phyloP scores from a whole-genome alignment of 2,888 invertebrate genomes.

The Colletes collaris region DNA sequence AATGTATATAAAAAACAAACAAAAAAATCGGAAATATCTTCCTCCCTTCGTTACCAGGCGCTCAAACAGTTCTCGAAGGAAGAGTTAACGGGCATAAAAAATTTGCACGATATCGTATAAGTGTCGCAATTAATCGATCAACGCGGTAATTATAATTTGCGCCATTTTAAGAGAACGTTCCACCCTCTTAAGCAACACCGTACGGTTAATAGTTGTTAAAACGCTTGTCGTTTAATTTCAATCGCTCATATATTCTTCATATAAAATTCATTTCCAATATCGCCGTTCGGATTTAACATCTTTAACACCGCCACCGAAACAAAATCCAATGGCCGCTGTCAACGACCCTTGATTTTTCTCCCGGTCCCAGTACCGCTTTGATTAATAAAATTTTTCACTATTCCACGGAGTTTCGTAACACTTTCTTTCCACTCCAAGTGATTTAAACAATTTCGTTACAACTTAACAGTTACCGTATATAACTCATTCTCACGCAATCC shows the following conservation, averaged over 20 bases:
- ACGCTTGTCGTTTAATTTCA: constrained; percentile 1
- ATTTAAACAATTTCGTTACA: constrained; percentile 3
- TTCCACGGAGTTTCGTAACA: neutral
- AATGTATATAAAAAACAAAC: neutral
- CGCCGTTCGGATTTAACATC: neutral
- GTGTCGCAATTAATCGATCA: neutral
- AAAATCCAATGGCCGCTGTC: no score
- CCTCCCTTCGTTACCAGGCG: constrained; percentile 5
- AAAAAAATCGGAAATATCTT: constrained; percentile 7
- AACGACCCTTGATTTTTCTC: neutral
- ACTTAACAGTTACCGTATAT: neutral
- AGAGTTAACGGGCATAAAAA: constrained; percentile 9
- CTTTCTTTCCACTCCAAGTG: neutral
- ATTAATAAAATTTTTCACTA: neutral
- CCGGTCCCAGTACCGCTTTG: neutral
- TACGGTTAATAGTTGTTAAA: constrained; percentile 11
- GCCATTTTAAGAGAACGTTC: neutral
- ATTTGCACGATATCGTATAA: constrained; percentile 2
- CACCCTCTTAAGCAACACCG: neutral
- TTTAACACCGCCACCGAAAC: no score
- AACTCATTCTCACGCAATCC: neutral
- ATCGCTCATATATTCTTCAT: constrained; percentile 20
- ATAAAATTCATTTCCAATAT: constrained; percentile 23
- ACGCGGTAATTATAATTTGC: neutral
- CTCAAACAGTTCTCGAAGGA: constrained; percentile 1